phyloP scores from a whole-genome alignment of 2,888 invertebrate species.

The Meandrusa payeni region DNA sequence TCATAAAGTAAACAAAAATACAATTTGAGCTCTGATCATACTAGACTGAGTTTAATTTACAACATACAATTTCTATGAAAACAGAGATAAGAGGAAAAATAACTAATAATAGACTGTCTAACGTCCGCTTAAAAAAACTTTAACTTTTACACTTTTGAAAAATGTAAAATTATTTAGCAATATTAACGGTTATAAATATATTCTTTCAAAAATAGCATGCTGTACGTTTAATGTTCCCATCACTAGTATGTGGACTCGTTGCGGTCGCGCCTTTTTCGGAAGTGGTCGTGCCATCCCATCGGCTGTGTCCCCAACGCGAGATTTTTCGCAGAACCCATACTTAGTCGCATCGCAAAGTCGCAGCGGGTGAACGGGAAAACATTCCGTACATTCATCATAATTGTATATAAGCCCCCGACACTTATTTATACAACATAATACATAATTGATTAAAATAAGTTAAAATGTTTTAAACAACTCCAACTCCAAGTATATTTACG shows the following conservation, averaged over 20 bases:
- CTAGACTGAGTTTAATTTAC: no score
- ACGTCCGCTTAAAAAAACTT: no score
- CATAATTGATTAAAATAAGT: no score
- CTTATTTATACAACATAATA: not conserved
- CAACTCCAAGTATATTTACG: no score
- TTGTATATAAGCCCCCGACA: not conserved
- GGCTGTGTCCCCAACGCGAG: slow-evolving; percentile 18
- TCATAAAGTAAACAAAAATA: no score
- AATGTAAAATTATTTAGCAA: no score
- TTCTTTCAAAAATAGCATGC: slow-evolving; percentile 17
- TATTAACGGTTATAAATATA: slow-evolving; percentile 8
- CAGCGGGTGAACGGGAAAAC: slow-evolving; percentile 29
- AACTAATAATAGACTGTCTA: no score
- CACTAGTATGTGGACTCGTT: slow-evolving; percentile 27
- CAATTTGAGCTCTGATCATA: no score
- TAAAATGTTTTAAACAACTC: no score
- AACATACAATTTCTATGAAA: no score
- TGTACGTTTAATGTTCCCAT: slow-evolving; percentile 5
- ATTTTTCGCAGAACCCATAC: slow-evolving; percentile 44
- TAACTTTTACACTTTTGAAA: no score
- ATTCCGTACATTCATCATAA: slow-evolving; percentile 27
- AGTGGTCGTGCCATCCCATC: slow-evolving; percentile 32
- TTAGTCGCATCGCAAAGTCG: slow-evolving; percentile 24
- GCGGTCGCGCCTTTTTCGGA: slow-evolving; percentile 49
- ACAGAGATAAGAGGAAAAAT: no score